A percentile compares a stretch with the other conserved stretches of the same genome.
These are phyloP conservation scores for Phrixothrix hirtus DNA, from an alignment of 2,888 invertebrate species.

Conservation along the genomic window DNA sequence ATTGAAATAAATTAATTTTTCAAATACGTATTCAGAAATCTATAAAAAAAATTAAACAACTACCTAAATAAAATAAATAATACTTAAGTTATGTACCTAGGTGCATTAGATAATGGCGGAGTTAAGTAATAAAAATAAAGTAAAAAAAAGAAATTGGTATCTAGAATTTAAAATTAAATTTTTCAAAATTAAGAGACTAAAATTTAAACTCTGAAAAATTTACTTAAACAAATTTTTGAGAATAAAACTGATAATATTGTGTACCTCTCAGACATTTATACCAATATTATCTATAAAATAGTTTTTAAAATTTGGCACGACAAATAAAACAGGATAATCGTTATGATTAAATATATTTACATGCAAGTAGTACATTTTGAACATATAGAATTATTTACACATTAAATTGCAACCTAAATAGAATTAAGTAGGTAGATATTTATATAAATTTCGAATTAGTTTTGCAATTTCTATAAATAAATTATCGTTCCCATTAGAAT, in stretches of 20 bases:
- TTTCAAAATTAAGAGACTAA: not conserved
- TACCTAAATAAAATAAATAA: too few relatives aligned
- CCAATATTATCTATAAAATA: too few relatives aligned
- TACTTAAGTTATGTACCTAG: too few relatives aligned
- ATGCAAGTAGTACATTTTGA: slow-evolving; percentile 4
- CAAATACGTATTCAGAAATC: too few relatives aligned
- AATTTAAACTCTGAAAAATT: too few relatives aligned
- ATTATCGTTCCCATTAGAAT: slow-evolving; percentile 11
- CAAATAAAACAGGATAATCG: slow-evolving; percentile 10
- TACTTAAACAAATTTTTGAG: not conserved
- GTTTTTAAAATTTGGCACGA: too few relatives aligned
- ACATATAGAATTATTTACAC: slow-evolving; percentile 23
- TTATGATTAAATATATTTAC: slow-evolving; percentile 21
- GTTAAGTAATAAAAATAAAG: too few relatives aligned
- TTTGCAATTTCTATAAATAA: slow-evolving; percentile 16
- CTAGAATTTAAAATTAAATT: too few relatives aligned
- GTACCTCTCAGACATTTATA: not conserved
- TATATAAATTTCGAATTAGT: slow-evolving; percentile 18
- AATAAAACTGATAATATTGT: not conserved
- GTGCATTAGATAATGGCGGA: too few relatives aligned
- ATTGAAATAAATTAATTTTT: too few relatives aligned
- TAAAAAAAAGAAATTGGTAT: too few relatives aligned
- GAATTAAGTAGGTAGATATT: not conserved
- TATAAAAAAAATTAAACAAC: too few relatives aligned
- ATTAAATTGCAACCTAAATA: slow-evolving; percentile 8